Conservation (phyloP, 2,888 invertebrate genomes). For the Latrodectus hesperus region DNA sequence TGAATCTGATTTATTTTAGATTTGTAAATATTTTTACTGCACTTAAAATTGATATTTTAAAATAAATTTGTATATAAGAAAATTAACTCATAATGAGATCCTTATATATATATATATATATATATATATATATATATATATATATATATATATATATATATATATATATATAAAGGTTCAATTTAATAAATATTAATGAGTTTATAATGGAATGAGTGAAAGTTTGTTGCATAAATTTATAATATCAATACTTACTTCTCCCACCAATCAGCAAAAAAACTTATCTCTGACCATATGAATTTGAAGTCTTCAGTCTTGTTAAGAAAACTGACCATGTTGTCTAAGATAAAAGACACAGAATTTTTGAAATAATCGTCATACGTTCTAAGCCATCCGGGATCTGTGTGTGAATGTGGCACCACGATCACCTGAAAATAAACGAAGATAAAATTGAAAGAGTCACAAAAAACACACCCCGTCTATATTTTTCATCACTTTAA, state of each 20-base stretch:
- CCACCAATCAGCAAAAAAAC: conserved; percentile 92
- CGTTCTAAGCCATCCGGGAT: conserved; percentile 97
- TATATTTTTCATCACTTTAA: too few species aligned
- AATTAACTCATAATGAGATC: not conserved
- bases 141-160: too few species aligned
- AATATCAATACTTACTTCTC: conserved; percentile 78
- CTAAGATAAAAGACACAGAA: conserved; percentile 90
- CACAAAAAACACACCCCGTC: not conserved
- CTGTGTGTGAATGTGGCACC: conserved; percentile 97
- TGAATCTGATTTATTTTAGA: too few species aligned
- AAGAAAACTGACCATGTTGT: conserved; percentile 92
- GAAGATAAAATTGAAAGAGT: not conserved
- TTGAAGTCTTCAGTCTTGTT: conserved; percentile 89
- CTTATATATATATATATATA: not conserved
- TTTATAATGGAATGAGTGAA: too few species aligned
- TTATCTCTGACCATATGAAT: conserved; percentile 94
- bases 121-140: too few species aligned
- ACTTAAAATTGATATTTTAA: too few species aligned
- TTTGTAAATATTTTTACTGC: too few species aligned
- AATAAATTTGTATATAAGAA: too few species aligned
- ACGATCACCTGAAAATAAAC: conserved; percentile 83
- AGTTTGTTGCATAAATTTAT: too few species aligned
- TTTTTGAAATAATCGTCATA: conserved; percentile 95
- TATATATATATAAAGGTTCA: too few species aligned
- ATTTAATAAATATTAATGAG: too few species aligned